A percentile compares a stretch with the other conserved stretches of the same genome.
These are phyloP conservation scores for Brachypterus glaber DNA, from an alignment of 2,888 invertebrate species.

Conservation along the genomic window DNA sequence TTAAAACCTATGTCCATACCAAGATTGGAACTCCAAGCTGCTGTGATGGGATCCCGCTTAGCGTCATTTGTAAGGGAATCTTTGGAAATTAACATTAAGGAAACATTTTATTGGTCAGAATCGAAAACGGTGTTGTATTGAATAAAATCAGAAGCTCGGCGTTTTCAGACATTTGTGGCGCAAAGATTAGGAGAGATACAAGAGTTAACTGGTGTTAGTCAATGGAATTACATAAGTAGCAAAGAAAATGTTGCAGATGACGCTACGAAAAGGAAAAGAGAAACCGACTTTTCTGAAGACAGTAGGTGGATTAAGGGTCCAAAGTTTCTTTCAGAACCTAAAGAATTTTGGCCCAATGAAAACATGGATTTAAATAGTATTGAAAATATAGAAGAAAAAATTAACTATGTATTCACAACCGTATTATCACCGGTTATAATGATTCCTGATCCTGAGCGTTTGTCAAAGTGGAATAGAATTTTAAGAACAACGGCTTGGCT, in stretches of 20 bases:
- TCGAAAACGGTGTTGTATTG: conserved; percentile 10
- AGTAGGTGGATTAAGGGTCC: conserved; percentile 8
- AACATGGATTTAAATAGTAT: no score
- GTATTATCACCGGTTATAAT: no score
- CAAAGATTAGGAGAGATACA: conserved; percentile 11
- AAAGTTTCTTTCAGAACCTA: conserved; percentile 5
- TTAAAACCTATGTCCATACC: no score
- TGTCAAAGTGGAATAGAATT: conserved; percentile 7
- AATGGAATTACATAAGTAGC: conserved; percentile 9
- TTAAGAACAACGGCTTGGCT: conserved; percentile 4
- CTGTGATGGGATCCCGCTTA: conserved; percentile 2
- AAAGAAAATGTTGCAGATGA: conserved; percentile 12
- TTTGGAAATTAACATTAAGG: conserved; percentile 5
- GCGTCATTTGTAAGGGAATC: background rate
- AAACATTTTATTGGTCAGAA: conserved; percentile 11
- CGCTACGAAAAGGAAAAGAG: conserved; percentile 9
- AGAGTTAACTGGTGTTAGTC: conserved; percentile 4
- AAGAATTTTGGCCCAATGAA: conserved; percentile 4
- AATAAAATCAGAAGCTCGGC: conserved; percentile 6
- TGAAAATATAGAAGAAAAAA: no score
- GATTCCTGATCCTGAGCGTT: conserved; percentile 3
- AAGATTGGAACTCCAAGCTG: conserved; percentile 5
- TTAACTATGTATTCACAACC: background rate
- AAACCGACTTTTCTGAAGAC: no score
- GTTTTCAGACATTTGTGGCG: conserved; percentile 10